Evolutionary conservation across 2,113 vertebrate species (phyloP).

Genomic region (Accipiter cooperii): DNA sequence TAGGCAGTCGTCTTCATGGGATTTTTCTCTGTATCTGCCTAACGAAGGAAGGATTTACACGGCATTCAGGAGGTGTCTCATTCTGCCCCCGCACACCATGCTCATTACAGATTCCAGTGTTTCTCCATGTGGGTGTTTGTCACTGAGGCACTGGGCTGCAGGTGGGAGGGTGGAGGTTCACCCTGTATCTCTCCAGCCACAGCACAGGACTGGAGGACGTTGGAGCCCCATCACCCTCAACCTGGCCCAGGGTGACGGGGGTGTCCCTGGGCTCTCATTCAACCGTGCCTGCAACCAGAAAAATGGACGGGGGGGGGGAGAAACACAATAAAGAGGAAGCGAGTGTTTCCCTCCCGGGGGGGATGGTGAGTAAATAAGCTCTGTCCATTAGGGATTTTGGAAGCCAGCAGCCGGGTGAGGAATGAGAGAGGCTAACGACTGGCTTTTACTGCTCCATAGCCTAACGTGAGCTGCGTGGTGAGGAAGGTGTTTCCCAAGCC

Average conservation of each 20-base stretch:
- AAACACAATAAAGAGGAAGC: not conserved
- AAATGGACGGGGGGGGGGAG: not conserved
- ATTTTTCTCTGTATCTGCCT: not conserved
- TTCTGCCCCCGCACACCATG: not conserved
- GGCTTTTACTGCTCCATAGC: not conserved
- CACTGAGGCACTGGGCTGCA: not conserved
- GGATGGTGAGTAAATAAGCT: not conserved
- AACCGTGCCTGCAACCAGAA: not conserved
- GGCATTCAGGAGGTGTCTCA: not conserved
- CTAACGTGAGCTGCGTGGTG: not conserved
- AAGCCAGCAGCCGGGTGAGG: not conserved
- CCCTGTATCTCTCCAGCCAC: not conserved
- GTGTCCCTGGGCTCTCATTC: not conserved
- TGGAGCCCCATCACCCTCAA: not conserved
- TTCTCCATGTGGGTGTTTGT: not conserved
- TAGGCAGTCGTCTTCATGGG: not conserved
- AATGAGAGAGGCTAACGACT: not conserved
- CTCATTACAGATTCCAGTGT: not conserved
- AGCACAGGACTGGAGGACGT: not conserved
- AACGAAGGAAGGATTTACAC: not conserved
- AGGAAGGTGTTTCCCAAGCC: slow-evolving; percentile 45
- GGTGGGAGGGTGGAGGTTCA: not conserved
- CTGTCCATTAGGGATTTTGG: not conserved
- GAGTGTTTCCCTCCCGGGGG: not conserved
- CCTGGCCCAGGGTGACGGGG: accelerated